Percentiles rank a stretch among this genome's conserved stretches.
Conservation (phyloP, 2,888 invertebrate genomes). For the Isoperla grammatica region DNA sequence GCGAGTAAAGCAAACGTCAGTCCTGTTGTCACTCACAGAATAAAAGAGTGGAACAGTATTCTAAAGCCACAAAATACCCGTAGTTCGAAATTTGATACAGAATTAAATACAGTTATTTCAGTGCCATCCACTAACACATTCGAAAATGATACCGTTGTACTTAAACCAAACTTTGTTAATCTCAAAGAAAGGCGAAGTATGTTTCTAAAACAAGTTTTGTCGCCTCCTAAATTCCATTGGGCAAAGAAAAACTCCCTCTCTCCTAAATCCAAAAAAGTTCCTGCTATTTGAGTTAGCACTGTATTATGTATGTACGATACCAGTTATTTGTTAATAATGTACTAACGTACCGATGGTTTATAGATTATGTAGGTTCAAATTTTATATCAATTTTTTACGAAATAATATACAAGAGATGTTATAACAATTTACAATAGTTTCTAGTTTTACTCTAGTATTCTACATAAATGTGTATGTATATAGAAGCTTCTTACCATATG, state of each 20-base stretch:
- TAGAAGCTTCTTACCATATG: background rate
- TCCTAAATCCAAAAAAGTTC: constrained; percentile 35
- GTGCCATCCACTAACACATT: background rate
- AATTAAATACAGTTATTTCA: constrained; percentile 13
- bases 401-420: too few species aligned
- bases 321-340: too few species aligned
- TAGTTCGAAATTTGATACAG: constrained; percentile 15
- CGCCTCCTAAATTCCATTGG: constrained; percentile 52
- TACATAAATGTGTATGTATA: too few species aligned
- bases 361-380: too few species aligned
- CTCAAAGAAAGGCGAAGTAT: constrained; percentile 51
- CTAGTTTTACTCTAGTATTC: too few species aligned
- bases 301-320: too few species aligned
- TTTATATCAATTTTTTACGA: too few species aligned
- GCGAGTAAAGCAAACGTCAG: constrained; percentile 40
- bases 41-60: constrained; percentile 33
- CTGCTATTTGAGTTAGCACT: constrained; percentile 16
- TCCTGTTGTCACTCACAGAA: constrained; percentile 33
- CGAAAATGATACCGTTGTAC: too few species aligned
- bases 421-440: too few species aligned
- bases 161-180: constrained; percentile 35
- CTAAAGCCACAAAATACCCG: constrained; percentile 23
- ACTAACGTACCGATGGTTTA: too few species aligned
- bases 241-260: constrained; percentile 38
- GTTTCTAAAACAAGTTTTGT: constrained; percentile 54